These are phyloP conservation scores for Pimpla rufipes DNA, from an alignment of 2,888 invertebrate species.

Conservation along the genomic window DNA sequence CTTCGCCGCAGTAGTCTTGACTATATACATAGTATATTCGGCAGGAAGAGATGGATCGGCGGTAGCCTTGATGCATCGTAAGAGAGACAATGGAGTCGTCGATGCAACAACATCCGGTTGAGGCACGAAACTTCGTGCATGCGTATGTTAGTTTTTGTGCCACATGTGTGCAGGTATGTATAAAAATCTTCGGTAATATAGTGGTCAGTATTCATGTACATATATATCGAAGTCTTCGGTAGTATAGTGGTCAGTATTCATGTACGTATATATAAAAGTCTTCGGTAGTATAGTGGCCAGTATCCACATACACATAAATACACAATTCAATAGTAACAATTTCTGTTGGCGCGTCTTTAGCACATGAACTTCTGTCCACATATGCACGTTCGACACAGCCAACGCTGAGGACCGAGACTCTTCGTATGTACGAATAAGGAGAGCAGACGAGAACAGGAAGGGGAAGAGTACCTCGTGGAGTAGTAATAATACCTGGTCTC, in stretches of 20 bases:
- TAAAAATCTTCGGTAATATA: not conserved
- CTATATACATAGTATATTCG: conserved; percentile 27
- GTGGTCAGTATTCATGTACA: no score
- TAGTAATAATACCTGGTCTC: conserved; percentile 12
- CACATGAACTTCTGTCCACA: not conserved
- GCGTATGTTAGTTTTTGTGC: conserved; percentile 16
- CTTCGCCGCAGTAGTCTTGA: conserved; percentile 5
- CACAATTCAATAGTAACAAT: not conserved
- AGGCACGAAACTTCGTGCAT: conserved; percentile 37
- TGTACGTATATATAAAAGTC: conserved; percentile 5
- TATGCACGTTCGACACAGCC: not conserved
- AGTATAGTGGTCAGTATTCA: not conserved
- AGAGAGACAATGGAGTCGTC: conserved; percentile 72
- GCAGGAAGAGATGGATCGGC: conserved; percentile 74
- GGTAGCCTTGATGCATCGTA: conserved; percentile 72
- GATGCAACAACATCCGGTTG: conserved; percentile 75
- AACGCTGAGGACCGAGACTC: conserved; percentile 1
- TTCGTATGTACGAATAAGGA: conserved; percentile 36
- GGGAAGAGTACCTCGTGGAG: conserved; percentile 16
- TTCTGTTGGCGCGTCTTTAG: not conserved
- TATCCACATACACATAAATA: not conserved
- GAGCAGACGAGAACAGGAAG: conserved; percentile 13
- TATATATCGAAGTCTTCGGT: not conserved
- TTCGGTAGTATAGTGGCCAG: not conserved
- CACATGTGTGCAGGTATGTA: not conserved